phyloP scores from a whole-genome alignment of 2,113 vertebrate genomes.

The Marcusenius ussheri region DNA sequence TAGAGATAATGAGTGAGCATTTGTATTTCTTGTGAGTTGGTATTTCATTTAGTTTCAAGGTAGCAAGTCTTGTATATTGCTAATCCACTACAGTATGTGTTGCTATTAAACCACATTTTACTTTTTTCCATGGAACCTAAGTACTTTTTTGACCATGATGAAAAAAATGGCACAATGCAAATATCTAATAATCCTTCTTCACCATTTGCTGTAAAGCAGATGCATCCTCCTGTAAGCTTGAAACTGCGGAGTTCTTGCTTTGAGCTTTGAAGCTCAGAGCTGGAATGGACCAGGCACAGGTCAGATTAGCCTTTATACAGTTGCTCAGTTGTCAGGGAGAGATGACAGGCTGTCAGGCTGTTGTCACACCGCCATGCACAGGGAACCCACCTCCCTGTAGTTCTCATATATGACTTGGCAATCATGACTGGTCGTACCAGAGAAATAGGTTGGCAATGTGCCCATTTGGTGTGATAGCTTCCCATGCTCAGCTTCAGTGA shows the following conservation, averaged over 20 bases:
- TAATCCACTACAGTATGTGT: not conserved
- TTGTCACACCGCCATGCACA: not conserved
- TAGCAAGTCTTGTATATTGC: not conserved
- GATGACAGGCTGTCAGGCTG: not conserved
- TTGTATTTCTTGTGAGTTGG: slow-evolving; percentile 1
- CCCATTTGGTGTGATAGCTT: not conserved
- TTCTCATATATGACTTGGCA: not conserved
- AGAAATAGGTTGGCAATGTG: not conserved
- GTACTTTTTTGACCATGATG: not conserved
- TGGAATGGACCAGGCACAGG: not conserved
- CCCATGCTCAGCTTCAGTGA: not conserved
- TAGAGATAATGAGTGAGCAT: slow-evolving; percentile 75
- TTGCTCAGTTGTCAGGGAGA: not conserved
- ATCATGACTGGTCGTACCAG: not conserved
- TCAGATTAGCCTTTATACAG: not conserved
- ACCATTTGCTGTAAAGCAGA: not conserved
- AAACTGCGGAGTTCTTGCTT: not conserved
- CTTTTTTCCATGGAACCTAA: too few relatives aligned
- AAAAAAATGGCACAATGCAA: not conserved
- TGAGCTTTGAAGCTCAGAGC: not conserved
- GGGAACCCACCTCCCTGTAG: not conserved
- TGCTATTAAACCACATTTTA: not conserved
- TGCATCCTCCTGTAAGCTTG: not conserved
- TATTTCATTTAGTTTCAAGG: not conserved
- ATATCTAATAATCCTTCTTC: not conserved